Evolutionary conservation across 92 coral and sea anemone species (phyloP).

Genomic region (Siderastrea siderea): DNA sequence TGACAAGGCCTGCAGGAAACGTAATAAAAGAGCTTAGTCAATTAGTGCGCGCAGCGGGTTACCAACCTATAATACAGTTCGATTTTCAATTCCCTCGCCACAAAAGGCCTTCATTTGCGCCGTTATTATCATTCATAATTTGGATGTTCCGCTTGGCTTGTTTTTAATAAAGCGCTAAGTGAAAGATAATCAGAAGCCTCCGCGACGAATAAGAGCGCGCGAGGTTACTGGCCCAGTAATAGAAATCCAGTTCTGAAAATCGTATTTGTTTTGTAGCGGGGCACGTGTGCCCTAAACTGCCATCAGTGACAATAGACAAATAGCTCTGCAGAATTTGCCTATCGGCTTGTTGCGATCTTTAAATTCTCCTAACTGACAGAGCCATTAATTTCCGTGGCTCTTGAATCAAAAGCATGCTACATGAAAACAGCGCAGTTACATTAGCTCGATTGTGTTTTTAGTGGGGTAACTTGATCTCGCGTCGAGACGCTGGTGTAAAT

Average conservation of each 20-base stretch:
- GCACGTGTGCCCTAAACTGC: constrained; percentile 82
- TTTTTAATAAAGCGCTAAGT: constrained; percentile 69
- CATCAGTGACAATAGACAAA: constrained; percentile 52
- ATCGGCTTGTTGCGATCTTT: not conserved
- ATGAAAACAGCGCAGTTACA: constrained; percentile 13
- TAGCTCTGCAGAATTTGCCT: constrained; percentile 25
- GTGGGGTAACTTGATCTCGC: constrained; percentile 56
- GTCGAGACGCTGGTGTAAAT: constrained; percentile 52
- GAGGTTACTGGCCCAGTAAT: constrained; percentile 27
- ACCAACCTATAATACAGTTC: constrained; percentile 20
- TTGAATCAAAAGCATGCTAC: constrained; percentile 21
- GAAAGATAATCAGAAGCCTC: constrained; percentile 66
- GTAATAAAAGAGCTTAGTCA: constrained; percentile 28
- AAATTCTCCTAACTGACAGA: constrained; percentile 12
- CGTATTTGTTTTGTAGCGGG: constrained; percentile 74
- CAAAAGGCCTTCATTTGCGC: constrained; percentile 52
- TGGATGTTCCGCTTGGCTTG: constrained; percentile 66
- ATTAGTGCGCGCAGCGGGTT: constrained; percentile 47
- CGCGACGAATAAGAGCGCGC: constrained; percentile 63
- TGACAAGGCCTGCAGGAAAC: constrained; percentile 66
- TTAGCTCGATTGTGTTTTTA: constrained; percentile 33
- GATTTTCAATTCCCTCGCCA: constrained; percentile 35
- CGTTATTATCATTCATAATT: constrained; percentile 52
- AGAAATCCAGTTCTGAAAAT: constrained; percentile 67
- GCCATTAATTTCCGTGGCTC: constrained; percentile 6